Evolutionary conservation across 2,888 invertebrate genomes (phyloP).

Genomic region (Stramonita haemastoma): DNA sequence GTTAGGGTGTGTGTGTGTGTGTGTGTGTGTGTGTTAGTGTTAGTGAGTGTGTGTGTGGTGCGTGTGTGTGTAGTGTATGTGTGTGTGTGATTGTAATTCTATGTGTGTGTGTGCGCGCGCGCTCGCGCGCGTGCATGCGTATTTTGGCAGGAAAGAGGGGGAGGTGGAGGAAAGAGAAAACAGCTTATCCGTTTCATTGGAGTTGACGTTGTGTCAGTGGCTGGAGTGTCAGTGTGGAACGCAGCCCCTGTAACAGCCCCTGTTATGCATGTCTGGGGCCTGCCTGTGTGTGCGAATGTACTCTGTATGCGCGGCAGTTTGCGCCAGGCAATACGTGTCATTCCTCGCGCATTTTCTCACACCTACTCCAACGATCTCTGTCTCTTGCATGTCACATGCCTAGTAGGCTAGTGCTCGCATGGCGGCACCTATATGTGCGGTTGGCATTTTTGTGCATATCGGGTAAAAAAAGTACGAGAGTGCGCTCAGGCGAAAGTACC

Average conservation of each 20-base stretch:
- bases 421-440: not conserved
- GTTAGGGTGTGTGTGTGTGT: too few relatives aligned
- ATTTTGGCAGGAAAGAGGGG: not conserved
- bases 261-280: not conserved
- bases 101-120: not conserved
- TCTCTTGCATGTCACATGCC: not conserved
- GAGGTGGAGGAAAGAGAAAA: not conserved
- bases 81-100: too few relatives aligned
- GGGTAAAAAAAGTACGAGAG: too few relatives aligned
- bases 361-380: not conserved
- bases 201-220: not conserved
- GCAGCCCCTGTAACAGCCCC: too few relatives aligned
- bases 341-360: not conserved
- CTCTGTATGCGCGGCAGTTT: not conserved
- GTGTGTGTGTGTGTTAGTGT: not conserved
- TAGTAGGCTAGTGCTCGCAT: not conserved
- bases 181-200: not conserved
- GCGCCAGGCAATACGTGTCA: too few relatives aligned
- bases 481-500: not conserved
- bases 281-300: not conserved
- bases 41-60: too few relatives aligned
- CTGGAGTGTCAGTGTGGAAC: not conserved
- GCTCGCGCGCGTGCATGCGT: not conserved
- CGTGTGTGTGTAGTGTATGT: too few relatives aligned
- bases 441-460: not conserved